These are phyloP conservation scores for Noctuana brunneofusca DNA, from an alignment of 2,888 invertebrate species.

Conservation along the genomic window DNA sequence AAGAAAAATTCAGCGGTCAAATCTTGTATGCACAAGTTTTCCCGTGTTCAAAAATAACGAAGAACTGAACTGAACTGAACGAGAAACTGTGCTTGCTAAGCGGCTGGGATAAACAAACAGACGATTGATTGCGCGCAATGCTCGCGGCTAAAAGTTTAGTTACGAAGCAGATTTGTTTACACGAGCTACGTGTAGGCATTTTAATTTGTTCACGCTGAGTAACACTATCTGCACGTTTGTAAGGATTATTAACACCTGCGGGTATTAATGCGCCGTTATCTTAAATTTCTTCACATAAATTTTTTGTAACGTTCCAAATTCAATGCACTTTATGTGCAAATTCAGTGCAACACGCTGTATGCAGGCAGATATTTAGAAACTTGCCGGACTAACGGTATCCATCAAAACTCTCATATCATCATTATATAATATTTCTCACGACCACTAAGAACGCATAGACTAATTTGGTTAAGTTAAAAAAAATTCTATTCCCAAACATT, in stretches of 20 bases:
- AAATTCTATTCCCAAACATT: background rate
- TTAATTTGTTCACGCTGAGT: conserved; percentile 32
- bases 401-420: background rate
- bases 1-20: background rate
- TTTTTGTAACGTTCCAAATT: conserved; percentile 48
- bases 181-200: conserved; percentile 34
- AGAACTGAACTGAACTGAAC: too few species aligned
- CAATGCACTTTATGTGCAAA: conserved; percentile 46
- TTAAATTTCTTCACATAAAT: conserved; percentile 1
- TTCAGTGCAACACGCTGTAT: background rate
- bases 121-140: conserved; percentile 53
- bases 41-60: background rate
- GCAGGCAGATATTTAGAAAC: background rate
- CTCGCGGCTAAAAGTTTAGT: conserved; percentile 36
- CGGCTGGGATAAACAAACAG: conserved; percentile 48
- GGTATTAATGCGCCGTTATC: conserved; percentile 44
- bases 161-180: conserved; percentile 38
- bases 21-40: background rate
- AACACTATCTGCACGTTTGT: conserved; percentile 38
- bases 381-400: background rate
- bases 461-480: background rate
- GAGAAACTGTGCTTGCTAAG: conserved; percentile 30
- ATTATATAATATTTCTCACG: background rate
- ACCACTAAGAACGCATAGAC: background rate
- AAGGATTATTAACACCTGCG: conserved; percentile 58